Percentiles rank a stretch among this genome's conserved stretches.
phyloP scores from a whole-genome alignment of 2,797 vertebrate genomes.

The Artibeus lituratus region DNA sequence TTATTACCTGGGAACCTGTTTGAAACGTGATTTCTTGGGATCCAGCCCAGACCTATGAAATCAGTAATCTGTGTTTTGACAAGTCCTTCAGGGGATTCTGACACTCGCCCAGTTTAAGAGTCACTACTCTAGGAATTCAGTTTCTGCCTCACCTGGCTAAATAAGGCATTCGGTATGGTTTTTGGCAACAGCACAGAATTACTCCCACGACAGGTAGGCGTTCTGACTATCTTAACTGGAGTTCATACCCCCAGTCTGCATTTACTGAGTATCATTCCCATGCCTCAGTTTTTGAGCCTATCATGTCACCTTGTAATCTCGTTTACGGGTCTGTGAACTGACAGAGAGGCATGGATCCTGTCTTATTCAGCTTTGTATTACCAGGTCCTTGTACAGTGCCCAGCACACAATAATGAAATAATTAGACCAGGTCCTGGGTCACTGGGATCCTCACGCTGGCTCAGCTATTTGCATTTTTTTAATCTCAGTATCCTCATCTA shows the following conservation, averaged over 20 bases:
- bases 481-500: neutral
- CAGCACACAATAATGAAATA: neutral
- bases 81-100: neutral
- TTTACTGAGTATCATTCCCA: neutral
- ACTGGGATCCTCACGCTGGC: neutral
- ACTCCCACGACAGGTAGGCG: neutral
- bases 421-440: neutral
- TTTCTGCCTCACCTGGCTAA: neutral
- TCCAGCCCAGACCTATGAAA: neutral
- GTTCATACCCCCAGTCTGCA: neutral
- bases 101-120: neutral
- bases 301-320: neutral
- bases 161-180: neutral
- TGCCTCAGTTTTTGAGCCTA: neutral
- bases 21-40: conserved; percentile 12
- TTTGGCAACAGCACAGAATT: neutral
- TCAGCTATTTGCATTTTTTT: neutral
- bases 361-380: neutral
- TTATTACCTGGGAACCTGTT: conserved; percentile 11
- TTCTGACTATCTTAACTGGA: neutral
- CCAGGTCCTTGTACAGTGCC: neutral
- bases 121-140: neutral
- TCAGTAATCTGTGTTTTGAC: conserved; percentile 6
- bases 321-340: neutral
- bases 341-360: neutral